Percentiles rank a stretch among this genome's conserved stretches.
These are phyloP conservation scores for Dusona sp. DNA, from an alignment of 2,888 invertebrate genomes.

Conservation along the genomic window DNA sequence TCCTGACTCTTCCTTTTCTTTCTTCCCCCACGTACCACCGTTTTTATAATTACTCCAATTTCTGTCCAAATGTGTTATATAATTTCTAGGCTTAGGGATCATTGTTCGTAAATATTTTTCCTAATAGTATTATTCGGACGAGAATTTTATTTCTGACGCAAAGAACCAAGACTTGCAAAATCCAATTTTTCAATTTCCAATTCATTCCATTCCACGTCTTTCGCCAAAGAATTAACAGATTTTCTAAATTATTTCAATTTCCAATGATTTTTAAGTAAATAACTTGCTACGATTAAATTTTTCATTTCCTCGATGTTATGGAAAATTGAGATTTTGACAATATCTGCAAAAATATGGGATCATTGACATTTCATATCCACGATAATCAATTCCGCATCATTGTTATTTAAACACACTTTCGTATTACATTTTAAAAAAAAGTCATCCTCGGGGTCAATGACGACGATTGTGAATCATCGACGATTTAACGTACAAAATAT, in stretches of 20 bases:
- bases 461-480: neutral
- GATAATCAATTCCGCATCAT: neutral
- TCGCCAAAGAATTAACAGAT: too few species aligned
- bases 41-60: neutral
- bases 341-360: neutral
- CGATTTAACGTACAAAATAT: neutral
- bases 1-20: constrained; percentile 33
- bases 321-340: neutral
- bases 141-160: neutral
- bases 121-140: constrained; percentile 7
- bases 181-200: neutral
- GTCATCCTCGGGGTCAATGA: neutral
- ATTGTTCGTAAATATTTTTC: constrained; percentile 15
- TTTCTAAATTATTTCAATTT: neutral
- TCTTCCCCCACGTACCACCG: neutral
- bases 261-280: neutral
- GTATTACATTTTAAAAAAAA: neutral
- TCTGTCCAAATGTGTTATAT: neutral
- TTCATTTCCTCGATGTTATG: neutral
- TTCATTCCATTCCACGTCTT: neutral
- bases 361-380: neutral
- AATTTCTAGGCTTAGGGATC: neutral
- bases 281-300: neutral
- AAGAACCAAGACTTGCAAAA: neutral
- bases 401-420: neutral